Base-by-base conservation (phyloP, 2,113 vertebrate genomes). In the Kryptolebias marmoratus region DNA sequence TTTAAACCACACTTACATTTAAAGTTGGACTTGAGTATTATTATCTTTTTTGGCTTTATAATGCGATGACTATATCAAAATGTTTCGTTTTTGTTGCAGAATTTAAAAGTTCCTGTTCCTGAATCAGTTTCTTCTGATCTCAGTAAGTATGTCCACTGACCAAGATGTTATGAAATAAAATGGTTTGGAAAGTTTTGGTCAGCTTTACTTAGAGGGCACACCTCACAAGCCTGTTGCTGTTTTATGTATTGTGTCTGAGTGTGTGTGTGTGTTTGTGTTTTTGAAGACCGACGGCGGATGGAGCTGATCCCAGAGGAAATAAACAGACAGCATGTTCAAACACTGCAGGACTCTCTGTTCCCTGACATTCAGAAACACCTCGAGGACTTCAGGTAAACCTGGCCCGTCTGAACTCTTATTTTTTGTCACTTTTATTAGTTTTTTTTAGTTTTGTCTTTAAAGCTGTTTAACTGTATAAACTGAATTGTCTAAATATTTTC, bases 261-360 rank as follows among this genome's bases (percentile, higher is more conserved):
- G 53, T 64, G 36, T 28, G 0, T 77, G 58, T 59, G 36, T 36
- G 36, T 36, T 3, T 36, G 36, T 36, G 36, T 30, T 15, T 80
- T 82, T 75, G 2, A 88, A 97, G 98, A 99, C 69, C 95, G 96
- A 56, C 96, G 96, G 72, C 85, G 96, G 72, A 95, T 95, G 42
- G 98, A 99, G 22, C 91, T 97, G 13, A 95, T 98, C 88, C 96
- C 97, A 15, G 98, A 99, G 77, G 98, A 99, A 48, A 88, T 97
- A 16, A 96, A 97, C 84, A 95, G 96, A 68, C 96, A 96, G 71
- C 96, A 96, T 73, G 94, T 98, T 75, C 96, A 97, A 81, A 95
- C 94, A 49, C 95, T 98, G 92, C 97, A 98, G 82, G 96, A 98
- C 54, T 95, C 92, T 82, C 93, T 98, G 50, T 92, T 95, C 9